Evolutionary conservation across 2,797 vertebrate genomes (phyloP).

Genomic region (Ctenopoma kingsleyae): DNA sequence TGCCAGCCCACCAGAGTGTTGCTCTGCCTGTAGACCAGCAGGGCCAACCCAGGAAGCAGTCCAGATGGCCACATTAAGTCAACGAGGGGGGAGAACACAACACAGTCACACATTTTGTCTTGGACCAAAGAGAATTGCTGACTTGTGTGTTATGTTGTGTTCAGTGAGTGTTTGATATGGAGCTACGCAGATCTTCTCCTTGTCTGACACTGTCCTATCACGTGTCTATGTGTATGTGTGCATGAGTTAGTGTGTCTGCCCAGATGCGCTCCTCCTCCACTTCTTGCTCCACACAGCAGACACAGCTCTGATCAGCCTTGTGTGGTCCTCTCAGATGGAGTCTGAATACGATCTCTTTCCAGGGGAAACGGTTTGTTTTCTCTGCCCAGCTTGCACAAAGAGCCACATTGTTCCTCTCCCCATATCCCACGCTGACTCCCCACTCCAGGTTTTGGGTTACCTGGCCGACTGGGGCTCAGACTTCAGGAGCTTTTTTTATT

Average conservation of each 20-base stretch:
- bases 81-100: slow-evolving; percentile 52
- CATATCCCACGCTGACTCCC: slow-evolving; percentile 83
- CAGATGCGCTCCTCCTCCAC: slow-evolving; percentile 65
- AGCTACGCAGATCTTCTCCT: slow-evolving; percentile 65
- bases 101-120: slow-evolving; percentile 63
- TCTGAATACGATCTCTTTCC: slow-evolving; percentile 85
- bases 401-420: slow-evolving; percentile 83
- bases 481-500: slow-evolving; percentile 72
- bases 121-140: slow-evolving; percentile 76
- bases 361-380: slow-evolving; percentile 86
- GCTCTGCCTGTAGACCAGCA: slow-evolving; percentile 73
- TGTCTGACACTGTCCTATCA: slow-evolving; percentile 61
- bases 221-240: slow-evolving; percentile 45
- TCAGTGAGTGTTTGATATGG: slow-evolving; percentile 51
- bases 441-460: slow-evolving; percentile 83
- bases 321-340: slow-evolving; percentile 85
- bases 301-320: slow-evolving; percentile 82
- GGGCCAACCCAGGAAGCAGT: slow-evolving; percentile 71
- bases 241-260: slow-evolving; percentile 51
- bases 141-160: slow-evolving; percentile 58
- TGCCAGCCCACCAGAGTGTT: slow-evolving; percentile 64
- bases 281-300: slow-evolving; percentile 68
- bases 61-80: slow-evolving; percentile 70
- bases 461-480: slow-evolving; percentile 79
- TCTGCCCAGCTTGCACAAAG: slow-evolving; percentile 82